Base-by-base conservation (phyloP, 2,113 vertebrate species). In the Elachura formosa region DNA sequence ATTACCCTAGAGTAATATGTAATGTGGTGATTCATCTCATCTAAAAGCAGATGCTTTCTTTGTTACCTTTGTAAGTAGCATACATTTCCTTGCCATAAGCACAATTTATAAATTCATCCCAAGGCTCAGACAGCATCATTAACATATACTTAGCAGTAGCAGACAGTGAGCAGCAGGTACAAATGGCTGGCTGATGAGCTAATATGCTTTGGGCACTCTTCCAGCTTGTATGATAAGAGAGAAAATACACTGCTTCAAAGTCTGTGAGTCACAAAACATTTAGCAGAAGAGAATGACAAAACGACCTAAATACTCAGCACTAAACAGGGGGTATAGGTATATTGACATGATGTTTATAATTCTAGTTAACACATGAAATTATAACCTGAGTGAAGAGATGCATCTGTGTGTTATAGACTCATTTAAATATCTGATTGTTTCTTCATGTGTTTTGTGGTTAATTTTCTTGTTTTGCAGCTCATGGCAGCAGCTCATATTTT, bases 81-180 rank as follows among this genome's bases (percentile, higher is more conserved):
- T 76, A 62, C 34, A 88, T 91, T 95, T 94, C 74, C 48, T 41
- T 68, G 64, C 61, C 45, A 68, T 20, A 29, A 91, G 69, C 8
- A 69, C 49, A 89, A 83, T 72, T 85, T 94, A 84, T 66, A 89
- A 85, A 82, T 78, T 89, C 90, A 84, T 46, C n/a, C 34, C 67
- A 82, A 80, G 74, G 75, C 14, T 91, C 61, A 93, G 78, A 52
- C 34, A 87, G 41, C 45, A 89, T 73, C 34, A 83, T 96, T 95
- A 94, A 15, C 85, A 92, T 84, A 36, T 52, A 84, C 91, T 94
- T 95, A 80, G 46, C 74, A 59, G 34, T 6, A 81, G 81, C 75
- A 94, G 93, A 78, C 58, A 88, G 68, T 45, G 55, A 68, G 78
- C 90, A 93, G 84, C 71, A 93, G 76, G 88, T 94, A 95, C 63